Base-by-base conservation (phyloP, 2,888 invertebrate genomes). In the Gastrophysa polygoni region DNA sequence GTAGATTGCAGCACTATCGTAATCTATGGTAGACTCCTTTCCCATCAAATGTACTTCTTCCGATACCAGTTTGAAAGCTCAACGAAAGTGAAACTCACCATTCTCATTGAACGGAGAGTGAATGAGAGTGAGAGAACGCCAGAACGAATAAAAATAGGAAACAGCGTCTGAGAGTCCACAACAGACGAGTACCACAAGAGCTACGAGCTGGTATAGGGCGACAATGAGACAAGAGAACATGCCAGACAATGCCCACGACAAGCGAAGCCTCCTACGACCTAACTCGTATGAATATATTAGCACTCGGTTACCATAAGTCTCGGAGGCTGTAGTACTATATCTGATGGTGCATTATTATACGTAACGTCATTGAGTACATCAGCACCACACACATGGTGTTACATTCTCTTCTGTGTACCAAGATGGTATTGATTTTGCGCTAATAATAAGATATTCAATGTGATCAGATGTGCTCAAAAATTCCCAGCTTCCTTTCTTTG, bases 221-320 rank as follows among this genome's bases (percentile, higher is more conserved):
- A 72, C 75, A 73, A 71, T 69, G 68, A 69, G 73, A 73, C 73
- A 73, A 72, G 70, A 67, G 70, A 67, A 71, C 68, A 66, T 67
- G 66, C 68, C 67, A 73, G 71, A 73, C 73, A 73, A 72, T 73
- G 67, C 72, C 71, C 72, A 74, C 73, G 69, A 71, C 71, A 68
- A 69, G 63, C 63, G 54, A 62, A 67, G 65, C 70, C 76, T 75
- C 74, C 73, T 75, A 73, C 73, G 73, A 75, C 54, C 57, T 57
- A 55, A 68, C 75, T 73, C 71, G 77, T 78, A 78, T 79, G 78
- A 79, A 79, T 79, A 79, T 78, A 78, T 79, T 79, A 78, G 75
- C 74, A 69, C 70, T 67, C 68, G 74, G 75, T 77, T 77, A 77
- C 77, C 76, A 78, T 78, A 78, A 78, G 73, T 78, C 76, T 78